Evolutionary conservation across 2,113 vertebrate genomes (phyloP).

Genomic region (Laticauda colubrina): DNA sequence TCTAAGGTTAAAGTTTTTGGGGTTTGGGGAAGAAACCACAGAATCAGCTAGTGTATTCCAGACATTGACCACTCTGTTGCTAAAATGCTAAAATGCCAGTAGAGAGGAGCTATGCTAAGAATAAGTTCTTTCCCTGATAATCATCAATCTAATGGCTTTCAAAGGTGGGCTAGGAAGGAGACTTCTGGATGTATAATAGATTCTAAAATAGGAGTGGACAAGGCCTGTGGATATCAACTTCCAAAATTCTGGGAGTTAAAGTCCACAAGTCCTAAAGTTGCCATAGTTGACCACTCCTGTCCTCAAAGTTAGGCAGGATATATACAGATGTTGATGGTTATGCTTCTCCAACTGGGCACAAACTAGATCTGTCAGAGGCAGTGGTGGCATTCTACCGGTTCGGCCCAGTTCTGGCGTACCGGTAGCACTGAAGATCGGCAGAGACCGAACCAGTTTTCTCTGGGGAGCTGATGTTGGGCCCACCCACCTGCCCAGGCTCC

Average conservation of each 20-base stretch:
- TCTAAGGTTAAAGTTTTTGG: no score
- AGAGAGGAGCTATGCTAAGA: background rate
- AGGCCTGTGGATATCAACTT: background rate
- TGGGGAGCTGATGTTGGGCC: no score
- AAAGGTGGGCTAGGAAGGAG: background rate
- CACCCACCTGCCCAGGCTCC: no score
- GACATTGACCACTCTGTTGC: no score
- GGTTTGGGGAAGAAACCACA: no score
- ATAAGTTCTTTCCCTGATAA: background rate
- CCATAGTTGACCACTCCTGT: background rate
- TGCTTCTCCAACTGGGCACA: background rate
- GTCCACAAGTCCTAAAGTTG: background rate
- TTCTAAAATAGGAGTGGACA: background rate
- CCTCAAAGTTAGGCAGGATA: background rate
- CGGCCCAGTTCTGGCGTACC: no score
- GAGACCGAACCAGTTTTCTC: no score
- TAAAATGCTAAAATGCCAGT: no score
- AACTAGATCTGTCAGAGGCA: background rate
- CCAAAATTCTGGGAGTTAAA: background rate
- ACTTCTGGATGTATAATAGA: background rate
- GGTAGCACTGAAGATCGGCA: no score
- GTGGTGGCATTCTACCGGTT: no score
- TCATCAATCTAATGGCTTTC: background rate
- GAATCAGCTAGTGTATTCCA: no score
- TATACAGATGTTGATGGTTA: background rate